These are phyloP conservation scores for Ardeotis arabs DNA, from an alignment of 2,113 vertebrate genomes.

Conservation along the genomic window DNA sequence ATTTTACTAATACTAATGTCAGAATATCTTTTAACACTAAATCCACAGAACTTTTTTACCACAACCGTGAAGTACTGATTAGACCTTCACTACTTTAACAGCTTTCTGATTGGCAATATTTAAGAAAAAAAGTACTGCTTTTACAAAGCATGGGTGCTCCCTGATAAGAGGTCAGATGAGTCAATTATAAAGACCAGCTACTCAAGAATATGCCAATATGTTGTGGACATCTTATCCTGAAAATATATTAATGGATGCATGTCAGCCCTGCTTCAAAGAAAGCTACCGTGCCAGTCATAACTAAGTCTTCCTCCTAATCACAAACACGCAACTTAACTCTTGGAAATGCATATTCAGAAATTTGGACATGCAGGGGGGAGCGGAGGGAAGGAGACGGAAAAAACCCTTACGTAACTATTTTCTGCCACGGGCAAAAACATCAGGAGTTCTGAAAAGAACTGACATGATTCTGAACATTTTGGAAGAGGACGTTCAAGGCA, in stretches of 20 bases:
- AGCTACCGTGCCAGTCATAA: neutral
- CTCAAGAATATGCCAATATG: neutral
- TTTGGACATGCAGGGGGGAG: neutral
- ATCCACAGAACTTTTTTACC: neutral
- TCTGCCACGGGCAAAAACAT: neutral
- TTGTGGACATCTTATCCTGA: neutral
- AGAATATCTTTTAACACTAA: slow-evolving; percentile 1
- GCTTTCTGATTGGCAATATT: neutral
- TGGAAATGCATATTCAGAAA: neutral
- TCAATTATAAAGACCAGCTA: neutral
- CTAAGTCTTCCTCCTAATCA: neutral
- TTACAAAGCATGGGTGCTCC: neutral
- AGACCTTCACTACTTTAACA: neutral
- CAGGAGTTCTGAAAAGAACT: neutral
- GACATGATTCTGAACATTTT: neutral
- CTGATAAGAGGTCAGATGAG: neutral
- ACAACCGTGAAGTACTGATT: neutral
- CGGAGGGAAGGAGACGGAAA: fast-evolving
- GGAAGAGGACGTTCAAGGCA: neutral
- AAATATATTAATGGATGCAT: neutral
- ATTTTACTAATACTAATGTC: neutral
- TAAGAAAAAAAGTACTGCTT: neutral
- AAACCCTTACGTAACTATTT: neutral
- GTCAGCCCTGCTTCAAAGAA: neutral
- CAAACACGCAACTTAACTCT: neutral